Conservation (phyloP, 2,797 vertebrate genomes). For the Rhynchotus rufescens region DNA sequence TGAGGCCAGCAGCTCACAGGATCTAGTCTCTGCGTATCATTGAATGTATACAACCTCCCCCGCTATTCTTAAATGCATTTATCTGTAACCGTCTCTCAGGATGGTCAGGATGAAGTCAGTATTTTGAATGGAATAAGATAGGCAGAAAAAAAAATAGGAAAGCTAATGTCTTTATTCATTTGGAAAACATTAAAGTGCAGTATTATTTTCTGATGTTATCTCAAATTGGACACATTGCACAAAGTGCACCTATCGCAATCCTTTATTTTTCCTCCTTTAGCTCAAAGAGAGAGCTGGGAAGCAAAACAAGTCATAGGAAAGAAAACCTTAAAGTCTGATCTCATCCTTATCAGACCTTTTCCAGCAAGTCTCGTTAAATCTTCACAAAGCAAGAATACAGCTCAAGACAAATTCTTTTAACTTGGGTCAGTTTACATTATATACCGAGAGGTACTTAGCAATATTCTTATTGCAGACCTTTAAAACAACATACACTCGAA, state of each 20-base stretch:
- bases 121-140: background rate
- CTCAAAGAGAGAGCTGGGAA: constrained; percentile 44
- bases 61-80: background rate
- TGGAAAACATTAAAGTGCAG: background rate
- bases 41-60: background rate
- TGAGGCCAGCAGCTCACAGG: background rate
- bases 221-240: background rate
- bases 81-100: background rate
- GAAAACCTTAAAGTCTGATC: constrained; percentile 46
- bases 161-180: background rate
- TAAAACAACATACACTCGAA: constrained; percentile 63
- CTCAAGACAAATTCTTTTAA: constrained; percentile 61
- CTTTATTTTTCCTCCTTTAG: constrained; percentile 40
- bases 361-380: constrained; percentile 51
- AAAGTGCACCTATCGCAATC: background rate
- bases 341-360: constrained; percentile 57
- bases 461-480: constrained; percentile 47
- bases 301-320: constrained; percentile 54
- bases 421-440: constrained; percentile 59
- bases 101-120: background rate
- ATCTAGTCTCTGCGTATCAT: background rate
- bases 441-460: constrained; percentile 57
- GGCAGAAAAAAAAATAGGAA: background rate
- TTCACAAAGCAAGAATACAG: constrained; percentile 67
- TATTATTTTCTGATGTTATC: background rate